Conservation (phyloP, 2,888 invertebrate species). For the Torymus texanus region DNA sequence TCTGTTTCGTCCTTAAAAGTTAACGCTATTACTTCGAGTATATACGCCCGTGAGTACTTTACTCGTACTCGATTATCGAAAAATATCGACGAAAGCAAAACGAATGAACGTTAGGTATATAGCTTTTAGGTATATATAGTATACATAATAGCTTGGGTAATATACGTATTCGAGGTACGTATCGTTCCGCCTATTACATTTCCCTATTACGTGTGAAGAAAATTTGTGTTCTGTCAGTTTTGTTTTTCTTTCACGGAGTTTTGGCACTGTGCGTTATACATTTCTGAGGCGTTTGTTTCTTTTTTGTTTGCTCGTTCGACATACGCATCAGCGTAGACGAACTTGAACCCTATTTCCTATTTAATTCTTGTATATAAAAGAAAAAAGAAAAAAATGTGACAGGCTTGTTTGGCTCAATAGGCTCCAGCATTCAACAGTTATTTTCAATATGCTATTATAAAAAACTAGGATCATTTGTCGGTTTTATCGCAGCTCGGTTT, state of each 20-base stretch:
- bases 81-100: slow-evolving; percentile 40
- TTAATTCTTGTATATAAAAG: slow-evolving; percentile 12
- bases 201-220: slow-evolving; percentile 15
- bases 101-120: background rate
- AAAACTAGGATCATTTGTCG: slow-evolving; percentile 58
- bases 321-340: background rate
- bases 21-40: slow-evolving; percentile 50
- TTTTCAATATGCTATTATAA: slow-evolving; percentile 55
- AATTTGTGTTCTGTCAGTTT: slow-evolving; percentile 13
- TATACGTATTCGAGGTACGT: slow-evolving; percentile 43
- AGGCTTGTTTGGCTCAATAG: slow-evolving; percentile 49
- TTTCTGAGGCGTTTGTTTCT: slow-evolving; percentile 34
- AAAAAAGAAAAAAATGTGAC: slow-evolving; percentile 27
- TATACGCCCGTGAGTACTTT: slow-evolving; percentile 36
- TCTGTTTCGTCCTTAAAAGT: slow-evolving; percentile 48
- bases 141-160: slow-evolving; percentile 5
- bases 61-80: slow-evolving; percentile 10
- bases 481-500: slow-evolving; percentile 58
- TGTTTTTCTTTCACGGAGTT: slow-evolving; percentile 20
- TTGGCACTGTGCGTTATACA: slow-evolving; percentile 53
- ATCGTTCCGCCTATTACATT: slow-evolving; percentile 37
- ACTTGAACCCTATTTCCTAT: slow-evolving; percentile 36
- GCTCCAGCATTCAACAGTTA: slow-evolving; percentile 54
- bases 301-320: too few relatives aligned
- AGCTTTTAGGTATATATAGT: slow-evolving; percentile 14